Base-by-base conservation (phyloP, 2,113 vertebrate genomes). In the Malurus alboscapulatus region DNA sequence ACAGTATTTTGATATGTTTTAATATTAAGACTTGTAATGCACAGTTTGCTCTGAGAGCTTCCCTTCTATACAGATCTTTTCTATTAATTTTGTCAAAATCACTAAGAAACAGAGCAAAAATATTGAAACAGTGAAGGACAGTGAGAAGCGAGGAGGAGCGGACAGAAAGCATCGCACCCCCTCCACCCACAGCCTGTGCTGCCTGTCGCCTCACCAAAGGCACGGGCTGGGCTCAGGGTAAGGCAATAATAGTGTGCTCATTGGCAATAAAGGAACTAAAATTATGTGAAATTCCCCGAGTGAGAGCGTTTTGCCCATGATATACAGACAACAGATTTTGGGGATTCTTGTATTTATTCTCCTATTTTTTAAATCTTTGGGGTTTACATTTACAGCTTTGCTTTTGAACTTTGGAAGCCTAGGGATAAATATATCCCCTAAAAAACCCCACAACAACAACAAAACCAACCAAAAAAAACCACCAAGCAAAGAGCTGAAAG, bases 191-290 rank as follows among this genome's bases (percentile, higher is more conserved):
- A 7, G 50, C 34, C 47, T 27, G 2, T 6, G 65, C 26, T 58
- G 38, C 48, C 38, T 40, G 18, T 45, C 0, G 1, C 62, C 55
- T 75, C 1, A 0, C n/a, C 24, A 3, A 10, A 34, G 63, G 38
- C 2, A 0, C 13, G 48, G 73, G 54, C 20, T 36, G 67, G 29
- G 19, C 62, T 5, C 4, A 30, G 44, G 3, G 6, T 9, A 9
- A 16, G 62, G 57, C 75, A 38, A 11, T 38, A 38, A 38, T 38
- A 48, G 7, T 48, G 8, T 7, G 9, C 38, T 76, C 79, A 72
- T 48, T 53, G 26, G 4, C 42, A 82, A 21, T 65, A 71, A 84
- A 45, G 58, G 11, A 53, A 83, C 20, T 54, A 44, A 76, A 76
- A 73, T 26, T 7, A 51, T 9, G 11, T 61, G 17, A 26, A 62